Evolutionary conservation across 2,113 vertebrate genomes (phyloP).

Genomic region (Nyctibius bracteatus): DNA sequence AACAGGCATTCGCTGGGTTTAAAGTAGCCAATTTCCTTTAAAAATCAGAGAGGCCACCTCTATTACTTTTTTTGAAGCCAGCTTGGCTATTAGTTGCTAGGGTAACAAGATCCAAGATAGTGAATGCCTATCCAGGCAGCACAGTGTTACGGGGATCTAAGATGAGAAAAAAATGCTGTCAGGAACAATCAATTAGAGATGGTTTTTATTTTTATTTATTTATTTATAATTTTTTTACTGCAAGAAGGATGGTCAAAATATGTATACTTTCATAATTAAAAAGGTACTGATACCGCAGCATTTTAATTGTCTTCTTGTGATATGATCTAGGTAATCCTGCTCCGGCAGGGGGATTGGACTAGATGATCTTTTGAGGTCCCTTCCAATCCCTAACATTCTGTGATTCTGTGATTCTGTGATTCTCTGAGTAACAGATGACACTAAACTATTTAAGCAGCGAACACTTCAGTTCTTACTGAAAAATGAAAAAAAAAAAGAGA

Average conservation of each 20-base stretch:
- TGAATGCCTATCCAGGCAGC: not conserved
- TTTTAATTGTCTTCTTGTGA: not conserved
- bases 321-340: too few relatives aligned
- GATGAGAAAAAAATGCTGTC: not conserved
- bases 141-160: not conserved
- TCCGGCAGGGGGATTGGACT: too few relatives aligned
- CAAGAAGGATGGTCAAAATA: not conserved
- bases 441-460: not conserved
- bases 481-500: not conserved
- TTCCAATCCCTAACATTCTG: too few relatives aligned
- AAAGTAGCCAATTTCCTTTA: conserved; percentile 70
- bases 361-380: too few relatives aligned
- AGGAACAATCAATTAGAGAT: not conserved
- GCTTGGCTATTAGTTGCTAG: conserved; percentile 74
- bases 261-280: not conserved
- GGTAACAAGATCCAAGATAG: conserved; percentile 64
- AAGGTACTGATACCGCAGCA: not conserved
- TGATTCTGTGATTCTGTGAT: too few relatives aligned
- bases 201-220: not conserved
- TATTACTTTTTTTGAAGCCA: conserved; percentile 51
- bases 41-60: conserved; percentile 52
- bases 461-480: not conserved
- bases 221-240: not conserved
- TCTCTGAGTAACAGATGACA: not conserved
- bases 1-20: conserved; percentile 49